Base-by-base conservation (phyloP, 2,888 invertebrate genomes). In the Phengaris arion region DNA sequence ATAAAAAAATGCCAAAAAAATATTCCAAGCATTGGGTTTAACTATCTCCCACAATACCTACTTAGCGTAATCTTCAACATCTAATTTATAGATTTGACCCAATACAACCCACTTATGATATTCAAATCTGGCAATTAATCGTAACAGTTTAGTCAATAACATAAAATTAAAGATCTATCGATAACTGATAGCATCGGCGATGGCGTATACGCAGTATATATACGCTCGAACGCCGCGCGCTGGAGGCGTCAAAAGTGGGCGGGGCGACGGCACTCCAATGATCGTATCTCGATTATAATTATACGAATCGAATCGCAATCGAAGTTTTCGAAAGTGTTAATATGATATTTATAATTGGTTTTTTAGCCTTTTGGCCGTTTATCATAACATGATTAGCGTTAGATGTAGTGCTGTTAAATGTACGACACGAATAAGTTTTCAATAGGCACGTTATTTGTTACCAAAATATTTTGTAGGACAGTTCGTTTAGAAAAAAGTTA, bases 241-340 rank as follows among this genome's bases (percentile, higher is more conserved):
- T 90, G 89, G 88, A 91, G 92, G 92, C 92, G 92, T 92, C 89
- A 90, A 92, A 92, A 92, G 91, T 89, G 88, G 92, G 92, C 91
- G 92, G 89, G 83, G 85, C 89, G 91, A 91, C 90, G 89, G 86
- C 83, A 87, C 83, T 84, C 90, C 91, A 91, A 92, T 92, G 82
- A 91, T 89, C 87, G 87, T 77, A 92, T 92, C 91, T 91, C 90
- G 86, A 89, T 91, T 91, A 91, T 92, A 92, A 92, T 92, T 92
- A 92, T 92, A 91, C 90, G 90, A 92, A 91, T 91, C 90, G 90
- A 88, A 51, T 72, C 72, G 72, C 72, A 72, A 54, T 72, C 72
- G 72, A 72, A 70, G 87, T 70, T 51, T 72, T 72, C 72, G 72
- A 72, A 72, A 72, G 72, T 72, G 72, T 72, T 72, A 72, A 72